phyloP scores from a whole-genome alignment of 1,140 invertebrate genomes.

The Nixonia krombeini region DNA sequence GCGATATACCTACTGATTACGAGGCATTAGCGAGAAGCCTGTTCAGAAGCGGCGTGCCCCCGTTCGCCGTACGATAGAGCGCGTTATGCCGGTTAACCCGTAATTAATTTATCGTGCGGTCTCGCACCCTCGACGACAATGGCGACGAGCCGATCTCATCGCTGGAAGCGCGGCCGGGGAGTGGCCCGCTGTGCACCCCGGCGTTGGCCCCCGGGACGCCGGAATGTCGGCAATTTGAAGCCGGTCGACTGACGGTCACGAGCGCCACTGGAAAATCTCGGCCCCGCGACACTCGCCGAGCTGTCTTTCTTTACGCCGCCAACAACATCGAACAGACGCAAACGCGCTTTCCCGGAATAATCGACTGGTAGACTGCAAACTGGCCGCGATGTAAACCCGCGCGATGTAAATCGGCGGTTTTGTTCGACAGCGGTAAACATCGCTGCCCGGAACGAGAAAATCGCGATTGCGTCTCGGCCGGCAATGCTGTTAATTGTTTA shows the following conservation, averaged over 20 bases:
- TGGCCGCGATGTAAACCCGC: too few relatives aligned
- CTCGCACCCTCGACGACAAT: slow-evolving; percentile 52
- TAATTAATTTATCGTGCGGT: slow-evolving; percentile 60
- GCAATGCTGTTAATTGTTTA: too few relatives aligned
- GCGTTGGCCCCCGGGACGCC: slow-evolving; percentile 37
- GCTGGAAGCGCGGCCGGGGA: slow-evolving; percentile 24
- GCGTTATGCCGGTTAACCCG: slow-evolving; percentile 56
- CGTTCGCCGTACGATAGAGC: slow-evolving; percentile 30
- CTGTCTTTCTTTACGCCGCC: slow-evolving; percentile 16
- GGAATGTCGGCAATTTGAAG: slow-evolving; percentile 47
- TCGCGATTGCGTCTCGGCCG: too few relatives aligned
- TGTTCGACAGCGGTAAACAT: too few relatives aligned
- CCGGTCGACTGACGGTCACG: slow-evolving; percentile 36
- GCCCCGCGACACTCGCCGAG: slow-evolving; percentile 7
- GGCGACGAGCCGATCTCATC: slow-evolving; percentile 45
- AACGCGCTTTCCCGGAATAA: too few relatives aligned
- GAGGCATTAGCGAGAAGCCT: slow-evolving; percentile 13
- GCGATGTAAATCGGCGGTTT: too few relatives aligned
- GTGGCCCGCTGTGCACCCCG: slow-evolving; percentile 25
- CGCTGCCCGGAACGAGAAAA: too few relatives aligned
- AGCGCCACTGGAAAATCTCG: slow-evolving; percentile 46
- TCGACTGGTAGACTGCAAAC: too few relatives aligned
- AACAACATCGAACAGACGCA: slow-evolving; percentile 16
- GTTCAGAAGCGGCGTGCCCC: slow-evolving; percentile 20
- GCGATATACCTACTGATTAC: slow-evolving; percentile 24